These are phyloP conservation scores for Cryptocephalus primarius DNA, from an alignment of 2,888 invertebrate genomes.

Conservation along the genomic window DNA sequence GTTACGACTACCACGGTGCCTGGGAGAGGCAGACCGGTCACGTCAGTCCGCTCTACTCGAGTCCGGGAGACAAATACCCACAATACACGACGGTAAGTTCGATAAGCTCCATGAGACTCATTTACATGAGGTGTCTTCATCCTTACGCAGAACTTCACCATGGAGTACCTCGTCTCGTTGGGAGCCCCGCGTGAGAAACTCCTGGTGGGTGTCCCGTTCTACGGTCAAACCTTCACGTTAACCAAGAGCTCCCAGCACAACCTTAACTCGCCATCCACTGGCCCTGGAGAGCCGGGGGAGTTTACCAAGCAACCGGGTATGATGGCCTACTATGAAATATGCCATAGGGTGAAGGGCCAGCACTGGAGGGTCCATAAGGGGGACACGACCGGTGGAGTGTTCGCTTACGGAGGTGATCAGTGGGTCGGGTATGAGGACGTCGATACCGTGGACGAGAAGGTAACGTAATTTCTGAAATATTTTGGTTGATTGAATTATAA, in stretches of 20 bases:
- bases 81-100: conserved; percentile 66
- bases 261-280: conserved; percentile 55
- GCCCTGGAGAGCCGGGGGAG: conserved; percentile 71
- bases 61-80: conserved; percentile 54
- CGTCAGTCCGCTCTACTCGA: conserved; percentile 63
- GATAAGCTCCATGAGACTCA: background rate
- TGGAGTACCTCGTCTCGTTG: conserved; percentile 59
- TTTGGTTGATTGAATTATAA: background rate
- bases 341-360: conserved; percentile 55
- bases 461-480: conserved; percentile 21
- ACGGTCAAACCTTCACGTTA: conserved; percentile 76
- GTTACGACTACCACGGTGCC: conserved; percentile 82
- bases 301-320: conserved; percentile 79
- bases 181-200: conserved; percentile 73
- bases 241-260: conserved; percentile 34
- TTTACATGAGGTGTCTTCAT: conserved; percentile 6
- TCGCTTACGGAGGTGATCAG: conserved; percentile 66
- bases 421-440: conserved; percentile 87
- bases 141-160: conserved; percentile 58
- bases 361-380: conserved; percentile 56
- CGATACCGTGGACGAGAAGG: conserved; percentile 64
- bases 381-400: conserved; percentile 56
- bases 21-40: conserved; percentile 76
- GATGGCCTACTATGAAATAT: conserved; percentile 80
- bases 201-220: conserved; percentile 72